These are phyloP conservation scores for Vanessa tameamea DNA, from an alignment of 1,140 invertebrate genomes.

Conservation along the genomic window DNA sequence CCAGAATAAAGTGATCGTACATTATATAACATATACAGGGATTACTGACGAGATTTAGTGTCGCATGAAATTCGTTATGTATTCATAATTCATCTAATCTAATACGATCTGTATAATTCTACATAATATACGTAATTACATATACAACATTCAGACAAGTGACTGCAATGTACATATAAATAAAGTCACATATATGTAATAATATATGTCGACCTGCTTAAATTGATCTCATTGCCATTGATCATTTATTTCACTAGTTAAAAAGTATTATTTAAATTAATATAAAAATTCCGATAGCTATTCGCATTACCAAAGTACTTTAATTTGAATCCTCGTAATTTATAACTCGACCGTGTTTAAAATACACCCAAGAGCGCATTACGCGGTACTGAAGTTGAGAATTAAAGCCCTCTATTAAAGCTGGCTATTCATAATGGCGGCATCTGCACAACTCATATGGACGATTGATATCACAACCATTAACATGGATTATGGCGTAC, in stretches of 20 bases:
- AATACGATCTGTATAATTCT: not conserved
- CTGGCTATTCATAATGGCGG: constrained; percentile 30
- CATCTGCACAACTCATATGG: constrained; percentile 28
- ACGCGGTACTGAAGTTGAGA: constrained; percentile 7
- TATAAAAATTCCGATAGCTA: no score
- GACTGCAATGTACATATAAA: no score
- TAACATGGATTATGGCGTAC: not conserved
- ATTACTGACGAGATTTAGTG: constrained; percentile 8
- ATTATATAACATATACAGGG: not conserved
- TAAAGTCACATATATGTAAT: no score
- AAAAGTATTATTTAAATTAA: no score
- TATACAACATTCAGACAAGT: not conserved
- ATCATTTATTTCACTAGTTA: no score
- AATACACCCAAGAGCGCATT: not conserved
- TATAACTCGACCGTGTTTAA: not conserved
- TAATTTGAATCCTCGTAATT: not conserved
- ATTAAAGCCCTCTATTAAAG: constrained; percentile 14
- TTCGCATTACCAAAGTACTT: no score
- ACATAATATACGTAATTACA: not conserved
- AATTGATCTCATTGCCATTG: no score
- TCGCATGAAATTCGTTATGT: not conserved
- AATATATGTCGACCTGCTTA: no score
- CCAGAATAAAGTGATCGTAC: not conserved
- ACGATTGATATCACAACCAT: constrained; percentile 25
- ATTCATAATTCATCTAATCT: constrained; percentile 6